phyloP scores from a whole-genome alignment of 1,140 invertebrate genomes.

The Conus ventricosus region DNA sequence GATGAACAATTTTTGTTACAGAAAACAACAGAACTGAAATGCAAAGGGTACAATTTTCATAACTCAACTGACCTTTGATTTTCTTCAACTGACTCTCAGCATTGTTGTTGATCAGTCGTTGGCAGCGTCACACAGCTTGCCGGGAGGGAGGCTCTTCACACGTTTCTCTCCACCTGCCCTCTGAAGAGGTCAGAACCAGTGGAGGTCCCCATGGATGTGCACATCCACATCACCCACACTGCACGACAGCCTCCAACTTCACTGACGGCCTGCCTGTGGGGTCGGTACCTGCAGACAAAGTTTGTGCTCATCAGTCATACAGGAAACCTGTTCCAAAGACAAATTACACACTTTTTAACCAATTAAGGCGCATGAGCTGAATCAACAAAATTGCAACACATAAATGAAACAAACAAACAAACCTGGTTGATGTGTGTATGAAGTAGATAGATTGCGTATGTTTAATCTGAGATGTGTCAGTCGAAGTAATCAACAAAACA shows the following conservation, averaged over 20 bases:
- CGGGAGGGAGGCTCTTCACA: slow-evolving; percentile 37
- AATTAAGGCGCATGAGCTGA: not conserved
- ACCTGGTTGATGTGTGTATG: too few species aligned
- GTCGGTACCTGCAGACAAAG: not conserved
- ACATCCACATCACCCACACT: slow-evolving; percentile 45
- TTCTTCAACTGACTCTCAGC: slow-evolving; percentile 37
- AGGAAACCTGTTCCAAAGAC: not conserved
- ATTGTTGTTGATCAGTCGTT: slow-evolving; percentile 39
- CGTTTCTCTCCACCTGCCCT: slow-evolving; percentile 38
- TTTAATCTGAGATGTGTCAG: too few species aligned
- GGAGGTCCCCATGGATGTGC: slow-evolving; percentile 51
- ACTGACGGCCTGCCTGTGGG: slow-evolving; percentile 34
- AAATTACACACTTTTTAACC: not conserved
- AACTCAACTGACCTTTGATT: slow-evolving; percentile 4
- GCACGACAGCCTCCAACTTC: slow-evolving; percentile 33
- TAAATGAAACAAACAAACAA: not conserved
- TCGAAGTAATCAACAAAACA: too few species aligned
- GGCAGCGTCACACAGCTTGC: slow-evolving; percentile 42
- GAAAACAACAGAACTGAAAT: not conserved
- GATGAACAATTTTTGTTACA: not conserved
- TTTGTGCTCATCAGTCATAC: not conserved
- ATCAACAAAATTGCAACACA: not conserved
- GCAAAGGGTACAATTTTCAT: too few species aligned
- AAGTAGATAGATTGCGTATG: not conserved
- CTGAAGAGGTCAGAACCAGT: slow-evolving; percentile 53